A percentile compares a stretch with the other conserved stretches of the same genome.
phyloP scores from a whole-genome alignment of 2,888 invertebrate species.

The Dysmachus trigonus region DNA sequence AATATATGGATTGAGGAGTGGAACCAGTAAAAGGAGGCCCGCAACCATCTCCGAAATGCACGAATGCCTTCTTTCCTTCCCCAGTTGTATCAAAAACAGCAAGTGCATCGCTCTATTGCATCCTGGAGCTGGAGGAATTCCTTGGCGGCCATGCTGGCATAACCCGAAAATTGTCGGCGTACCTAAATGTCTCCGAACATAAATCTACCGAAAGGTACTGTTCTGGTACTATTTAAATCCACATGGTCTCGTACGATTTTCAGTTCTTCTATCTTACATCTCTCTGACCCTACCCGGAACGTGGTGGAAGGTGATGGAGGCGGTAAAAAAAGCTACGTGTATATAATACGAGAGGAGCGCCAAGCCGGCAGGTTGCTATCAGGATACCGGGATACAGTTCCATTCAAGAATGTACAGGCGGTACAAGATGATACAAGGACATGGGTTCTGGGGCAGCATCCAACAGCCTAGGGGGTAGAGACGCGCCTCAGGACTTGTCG shows the following conservation, averaged over 20 bases:
- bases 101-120: neutral
- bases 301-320: neutral
- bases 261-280: slow-evolving; percentile 9
- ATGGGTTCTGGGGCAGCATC: neutral
- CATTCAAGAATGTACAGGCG: neutral
- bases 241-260: neutral
- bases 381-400: neutral
- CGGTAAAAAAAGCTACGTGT: neutral
- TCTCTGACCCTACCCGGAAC: neutral
- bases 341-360: neutral
- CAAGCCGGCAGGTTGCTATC: neutral
- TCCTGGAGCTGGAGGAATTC: neutral
- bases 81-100: neutral
- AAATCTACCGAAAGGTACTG: neutral
- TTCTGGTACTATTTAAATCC: neutral
- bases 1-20: neutral
- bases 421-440: neutral
- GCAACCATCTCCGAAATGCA: neutral
- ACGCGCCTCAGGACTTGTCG: neutral
- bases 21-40: neutral
- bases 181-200: slow-evolving; percentile 9
- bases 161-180: neutral
- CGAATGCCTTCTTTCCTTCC: neutral
- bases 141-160: neutral
- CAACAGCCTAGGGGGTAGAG: neutral